Conservation (phyloP, 2,113 vertebrate species). For the Cinclus cinclus region DNA sequence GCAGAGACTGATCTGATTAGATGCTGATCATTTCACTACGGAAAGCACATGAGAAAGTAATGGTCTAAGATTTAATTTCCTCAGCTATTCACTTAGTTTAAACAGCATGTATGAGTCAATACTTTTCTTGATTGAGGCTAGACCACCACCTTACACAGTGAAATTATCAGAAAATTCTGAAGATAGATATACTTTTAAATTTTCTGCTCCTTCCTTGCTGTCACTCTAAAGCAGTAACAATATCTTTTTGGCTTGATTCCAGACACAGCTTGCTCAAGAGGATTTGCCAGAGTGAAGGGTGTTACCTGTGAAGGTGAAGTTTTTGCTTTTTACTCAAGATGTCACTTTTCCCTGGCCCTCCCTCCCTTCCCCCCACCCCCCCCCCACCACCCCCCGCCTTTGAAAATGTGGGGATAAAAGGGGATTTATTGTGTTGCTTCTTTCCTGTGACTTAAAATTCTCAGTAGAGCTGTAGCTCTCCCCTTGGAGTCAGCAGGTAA, state of each 20-base stretch:
- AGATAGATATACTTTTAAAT: neutral
- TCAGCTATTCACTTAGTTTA: neutral
- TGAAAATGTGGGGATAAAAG: neutral
- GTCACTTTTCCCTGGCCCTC: too few relatives aligned
- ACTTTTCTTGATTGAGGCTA: neutral
- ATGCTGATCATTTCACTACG: neutral
- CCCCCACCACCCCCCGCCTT: neutral
- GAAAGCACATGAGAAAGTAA: neutral
- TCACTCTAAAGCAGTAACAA: neutral
- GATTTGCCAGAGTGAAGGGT: constrained; percentile 77
- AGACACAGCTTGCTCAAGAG: constrained; percentile 77
- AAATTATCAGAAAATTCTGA: neutral
- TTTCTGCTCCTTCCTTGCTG: neutral
- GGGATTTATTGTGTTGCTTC: neutral
- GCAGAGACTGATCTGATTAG: neutral
- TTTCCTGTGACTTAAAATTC: neutral
- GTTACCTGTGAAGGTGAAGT: constrained; percentile 77
- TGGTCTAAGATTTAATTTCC: neutral
- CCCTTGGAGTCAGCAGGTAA: neutral
- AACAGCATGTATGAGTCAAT: neutral
- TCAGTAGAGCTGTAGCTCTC: neutral
- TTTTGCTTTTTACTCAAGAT: neutral
- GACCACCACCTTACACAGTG: neutral
- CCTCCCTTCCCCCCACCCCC: too few relatives aligned
- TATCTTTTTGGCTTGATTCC: neutral